Conservation (phyloP, 1,140 invertebrate species). For the Listronotus oregonensis region DNA sequence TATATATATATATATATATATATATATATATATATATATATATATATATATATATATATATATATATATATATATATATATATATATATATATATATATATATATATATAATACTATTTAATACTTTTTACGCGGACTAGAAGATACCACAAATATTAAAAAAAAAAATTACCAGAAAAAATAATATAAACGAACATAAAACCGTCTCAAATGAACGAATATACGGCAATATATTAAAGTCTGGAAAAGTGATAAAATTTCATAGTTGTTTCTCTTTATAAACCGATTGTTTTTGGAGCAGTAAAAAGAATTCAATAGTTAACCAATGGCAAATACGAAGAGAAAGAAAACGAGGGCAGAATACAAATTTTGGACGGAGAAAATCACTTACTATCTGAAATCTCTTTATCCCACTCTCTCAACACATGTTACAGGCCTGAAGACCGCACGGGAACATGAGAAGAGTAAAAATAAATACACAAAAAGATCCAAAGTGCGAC, state of each 20-base stretch:
- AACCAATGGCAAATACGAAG: conserved; percentile 36
- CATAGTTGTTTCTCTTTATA: conserved; percentile 35
- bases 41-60: no score
- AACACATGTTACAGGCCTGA: conserved; percentile 42
- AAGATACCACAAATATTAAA: no score
- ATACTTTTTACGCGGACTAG: no score
- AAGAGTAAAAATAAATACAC: conserved; percentile 32
- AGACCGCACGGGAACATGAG: conserved; percentile 34
- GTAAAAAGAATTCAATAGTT: conserved; percentile 39
- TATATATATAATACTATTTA: no score
- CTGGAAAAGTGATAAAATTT: conserved; percentile 34
- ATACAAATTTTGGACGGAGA: conserved; percentile 35
- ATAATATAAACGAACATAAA: background rate
- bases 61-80: no score
- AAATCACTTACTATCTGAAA: conserved; percentile 39
- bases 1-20: no score
- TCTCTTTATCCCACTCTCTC: conserved; percentile 42
- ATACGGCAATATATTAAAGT: conserved; percentile 18
- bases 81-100: no score
- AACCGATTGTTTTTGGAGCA: conserved; percentile 29
- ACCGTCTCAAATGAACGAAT: background rate
- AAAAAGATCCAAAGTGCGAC: background rate
- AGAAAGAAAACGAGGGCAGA: conserved; percentile 35
- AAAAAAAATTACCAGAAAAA: background rate
- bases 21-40: no score